Base-by-base conservation (phyloP, 2,113 vertebrate genomes). In the Heterotis niloticus region DNA sequence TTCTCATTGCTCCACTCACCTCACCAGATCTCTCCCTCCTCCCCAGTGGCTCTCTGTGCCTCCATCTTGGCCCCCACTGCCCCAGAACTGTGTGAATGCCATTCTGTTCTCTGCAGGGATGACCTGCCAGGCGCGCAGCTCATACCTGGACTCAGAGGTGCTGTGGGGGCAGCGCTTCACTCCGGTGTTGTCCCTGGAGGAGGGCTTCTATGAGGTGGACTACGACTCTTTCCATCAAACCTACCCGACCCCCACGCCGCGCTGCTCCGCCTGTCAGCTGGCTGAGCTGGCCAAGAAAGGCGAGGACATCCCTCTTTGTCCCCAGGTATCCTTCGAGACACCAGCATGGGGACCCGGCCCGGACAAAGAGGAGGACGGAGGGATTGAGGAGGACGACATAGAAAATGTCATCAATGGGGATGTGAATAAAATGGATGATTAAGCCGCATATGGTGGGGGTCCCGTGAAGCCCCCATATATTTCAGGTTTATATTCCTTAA, bases 41-140 rank as follows among this genome's bases (percentile, higher is more conserved):
- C 51, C 29, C 7, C 29, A n/a, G n/a, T n/a, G n/a, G 17, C 68
- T 20, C 29, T 9, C 66, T 5, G n/a, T 26, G 23, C 14, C 24
- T 26, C n/a, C n/a, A n/a, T n/a, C n/a, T n/a, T n/a, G n/a, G n/a
- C n/a, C n/a, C n/a, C n/a, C n/a, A n/a, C n/a, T n/a, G n/a, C n/a
- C n/a, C n/a, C n/a, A n/a, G 7, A 44, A 7, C 34, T 44, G 7
- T 7, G 34, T 44, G 2, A 7, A 2, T 17, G 14, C 28, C 68
- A 44, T 4, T 51, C 34, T 70, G 12, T 4, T 16, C 14, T 34
- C 23, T 24, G 0, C 82, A 95, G 94, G 93, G 75, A 94, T 95
- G 94, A 95, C 92, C 0, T 95, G 94, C 83, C 94, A 95, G 83
- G 94, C 92, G 0, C 90, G 93, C 75, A 94, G 93, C 86, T 95